phyloP scores from a whole-genome alignment of 2,888 invertebrate species.

The Phlogophora meticulosa region DNA sequence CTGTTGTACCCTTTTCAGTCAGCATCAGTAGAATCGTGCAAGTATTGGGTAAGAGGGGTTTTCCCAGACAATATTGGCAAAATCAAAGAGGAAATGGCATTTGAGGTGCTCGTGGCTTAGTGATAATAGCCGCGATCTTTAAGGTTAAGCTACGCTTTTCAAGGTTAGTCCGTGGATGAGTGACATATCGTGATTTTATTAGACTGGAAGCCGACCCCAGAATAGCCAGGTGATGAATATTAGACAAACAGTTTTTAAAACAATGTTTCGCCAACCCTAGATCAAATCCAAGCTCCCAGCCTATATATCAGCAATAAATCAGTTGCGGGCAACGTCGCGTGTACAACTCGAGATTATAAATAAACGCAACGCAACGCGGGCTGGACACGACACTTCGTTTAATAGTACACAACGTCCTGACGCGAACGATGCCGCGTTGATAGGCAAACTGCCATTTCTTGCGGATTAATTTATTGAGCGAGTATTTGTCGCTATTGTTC shows the following conservation, averaged over 20 bases:
- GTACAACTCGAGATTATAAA: slow-evolving; percentile 71
- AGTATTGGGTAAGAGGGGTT: too few species aligned
- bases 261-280: slow-evolving; percentile 8
- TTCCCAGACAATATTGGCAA: background rate
- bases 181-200: too few species aligned
- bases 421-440: slow-evolving; percentile 52
- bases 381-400: slow-evolving; percentile 61
- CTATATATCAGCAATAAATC: slow-evolving; percentile 68
- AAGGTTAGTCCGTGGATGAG: too few species aligned
- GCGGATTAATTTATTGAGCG: slow-evolving; percentile 52
- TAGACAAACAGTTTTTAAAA: background rate
- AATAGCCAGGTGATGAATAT: too few species aligned
- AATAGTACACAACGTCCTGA: slow-evolving; percentile 67
- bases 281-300: slow-evolving; percentile 58
- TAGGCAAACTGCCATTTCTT: slow-evolving; percentile 55
- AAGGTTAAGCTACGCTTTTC: too few species aligned
- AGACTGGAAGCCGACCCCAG: too few species aligned
- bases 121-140: too few species aligned
- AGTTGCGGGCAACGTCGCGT: slow-evolving; percentile 62
- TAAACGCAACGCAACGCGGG: slow-evolving; percentile 70
- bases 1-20: too few species aligned
- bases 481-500: slow-evolving; percentile 63
- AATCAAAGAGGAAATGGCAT: too few species aligned
- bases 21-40: too few species aligned
- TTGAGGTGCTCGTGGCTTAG: too few species aligned